Base-by-base conservation (phyloP, 1,140 invertebrate genomes). In the Drosophila leontia region DNA sequence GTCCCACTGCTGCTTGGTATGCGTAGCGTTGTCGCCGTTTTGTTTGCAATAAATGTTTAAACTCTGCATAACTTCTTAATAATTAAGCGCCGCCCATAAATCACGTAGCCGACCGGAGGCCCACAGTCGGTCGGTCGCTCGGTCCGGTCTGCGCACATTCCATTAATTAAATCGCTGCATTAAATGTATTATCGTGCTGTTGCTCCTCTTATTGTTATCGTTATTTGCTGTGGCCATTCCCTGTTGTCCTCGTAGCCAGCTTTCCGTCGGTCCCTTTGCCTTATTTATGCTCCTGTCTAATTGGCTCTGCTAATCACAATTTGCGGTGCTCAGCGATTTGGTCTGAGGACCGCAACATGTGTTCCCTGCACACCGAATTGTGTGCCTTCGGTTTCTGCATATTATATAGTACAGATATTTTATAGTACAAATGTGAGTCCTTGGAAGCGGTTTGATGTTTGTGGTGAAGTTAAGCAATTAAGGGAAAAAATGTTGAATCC, bases 1-100 rank as follows among this genome's bases (percentile, higher is more conserved):
- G 11, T 23, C 56, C 50, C 35, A 37, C 39, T 32, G 17, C 48
- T 82, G 42, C 71, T 88, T 88, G 47, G 59, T 83, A 88, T 87
- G 78, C 85, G 80, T 13, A 62, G 77, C 85, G 50, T 81, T 76
- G 81, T 75, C 70, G 70, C 48, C 75, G 61, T 70, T 88, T 84
- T 90, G 80, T 87, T 87, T 69, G 78, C 84, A 75, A 85, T 85
- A 85, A 88, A 88, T 88, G 84, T 90, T 88, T 90, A 90, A 88
- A 88, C 65, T 90, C 78, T 65, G 65, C 84, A 88, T 90, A 90
- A 81, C 78, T 90, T 82, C 78, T 81, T 82, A 85, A 90, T 88
- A 90, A 88, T 88, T 90, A 90, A 88, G 75, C 85, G 83, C 23
- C 55, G 70, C 8, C 45, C 67, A 85, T 90, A 81, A 88, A 84